Evolutionary conservation across 2,113 vertebrate species (phyloP).

Genomic region (Megaceryle maxima): DNA sequence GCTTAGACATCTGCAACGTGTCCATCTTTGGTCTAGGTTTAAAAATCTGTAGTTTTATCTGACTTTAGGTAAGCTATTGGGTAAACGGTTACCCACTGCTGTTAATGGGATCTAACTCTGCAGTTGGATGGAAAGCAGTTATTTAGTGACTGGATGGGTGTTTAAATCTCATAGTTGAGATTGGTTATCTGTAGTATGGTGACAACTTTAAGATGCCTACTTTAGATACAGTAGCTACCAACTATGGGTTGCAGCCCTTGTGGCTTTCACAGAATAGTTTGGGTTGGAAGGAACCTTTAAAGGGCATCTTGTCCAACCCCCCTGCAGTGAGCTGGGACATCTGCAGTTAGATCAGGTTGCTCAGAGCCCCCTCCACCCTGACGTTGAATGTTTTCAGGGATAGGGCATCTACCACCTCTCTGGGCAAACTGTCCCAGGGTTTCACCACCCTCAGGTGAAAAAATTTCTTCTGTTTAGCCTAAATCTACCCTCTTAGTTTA

Average conservation of each 20-base stretch:
- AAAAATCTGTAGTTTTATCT: neutral
- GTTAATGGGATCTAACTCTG: neutral
- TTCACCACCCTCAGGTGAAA: neutral
- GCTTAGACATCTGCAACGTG: neutral
- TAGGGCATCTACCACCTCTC: neutral
- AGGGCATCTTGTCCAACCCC: neutral
- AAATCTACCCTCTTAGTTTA: neutral
- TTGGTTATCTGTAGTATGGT: neutral
- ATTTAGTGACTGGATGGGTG: neutral
- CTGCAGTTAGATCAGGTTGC: neutral
- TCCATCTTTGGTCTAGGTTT: neutral
- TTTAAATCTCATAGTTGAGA: neutral
- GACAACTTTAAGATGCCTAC: neutral
- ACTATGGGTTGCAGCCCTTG: neutral
- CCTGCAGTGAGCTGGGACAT: neutral
- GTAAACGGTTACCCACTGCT: neutral
- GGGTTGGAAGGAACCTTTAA: neutral
- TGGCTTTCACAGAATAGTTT: neutral
- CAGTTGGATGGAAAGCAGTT: neutral
- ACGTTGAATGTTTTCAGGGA: neutral
- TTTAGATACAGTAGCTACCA: neutral
- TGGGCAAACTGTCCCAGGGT: neutral
- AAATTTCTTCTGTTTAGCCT: neutral
- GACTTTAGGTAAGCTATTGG: neutral
- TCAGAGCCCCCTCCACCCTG: neutral